Evolutionary conservation across 2,888 invertebrate genomes (phyloP).

Genomic region (Apocheima hispidaria): DNA sequence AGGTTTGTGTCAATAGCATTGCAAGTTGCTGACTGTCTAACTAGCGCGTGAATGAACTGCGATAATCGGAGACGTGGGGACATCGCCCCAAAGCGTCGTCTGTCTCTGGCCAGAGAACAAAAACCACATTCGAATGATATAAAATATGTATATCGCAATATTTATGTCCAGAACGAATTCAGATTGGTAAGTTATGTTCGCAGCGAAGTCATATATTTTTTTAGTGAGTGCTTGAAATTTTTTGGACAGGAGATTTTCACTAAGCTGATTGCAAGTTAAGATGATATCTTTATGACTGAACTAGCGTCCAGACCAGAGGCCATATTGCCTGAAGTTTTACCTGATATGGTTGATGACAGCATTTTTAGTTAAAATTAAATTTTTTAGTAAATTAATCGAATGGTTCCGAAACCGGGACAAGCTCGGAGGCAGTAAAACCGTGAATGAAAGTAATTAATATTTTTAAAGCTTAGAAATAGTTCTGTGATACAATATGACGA

Average conservation of each 20-base stretch:
- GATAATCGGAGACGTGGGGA: conserved; percentile 41
- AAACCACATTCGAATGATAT: conserved; percentile 21
- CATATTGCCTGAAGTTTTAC: neutral
- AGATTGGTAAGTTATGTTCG: conserved; percentile 15
- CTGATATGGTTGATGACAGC: neutral
- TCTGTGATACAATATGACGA: neutral
- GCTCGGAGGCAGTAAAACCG: too few relatives aligned
- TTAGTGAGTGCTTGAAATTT: neutral
- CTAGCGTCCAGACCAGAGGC: neutral
- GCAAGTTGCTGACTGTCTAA: conserved; percentile 43
- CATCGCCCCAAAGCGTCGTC: conserved; percentile 40
- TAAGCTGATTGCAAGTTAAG: neutral
- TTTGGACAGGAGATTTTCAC: neutral
- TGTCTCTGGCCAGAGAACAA: conserved; percentile 33
- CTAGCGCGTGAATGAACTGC: conserved; percentile 47
- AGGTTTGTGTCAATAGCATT: conserved; percentile 40
- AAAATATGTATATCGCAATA: conserved; percentile 8
- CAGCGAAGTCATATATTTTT: neutral
- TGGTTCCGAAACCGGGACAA: too few relatives aligned
- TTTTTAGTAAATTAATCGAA: too few relatives aligned
- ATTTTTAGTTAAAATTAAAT: too few relatives aligned
- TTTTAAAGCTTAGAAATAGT: neutral
- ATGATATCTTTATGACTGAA: neutral
- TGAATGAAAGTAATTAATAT: too few relatives aligned
- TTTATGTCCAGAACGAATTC: conserved; percentile 10